Evolutionary conservation across 2,888 invertebrate genomes (phyloP).

Genomic region (Rotaria magnacalcarata): DNA sequence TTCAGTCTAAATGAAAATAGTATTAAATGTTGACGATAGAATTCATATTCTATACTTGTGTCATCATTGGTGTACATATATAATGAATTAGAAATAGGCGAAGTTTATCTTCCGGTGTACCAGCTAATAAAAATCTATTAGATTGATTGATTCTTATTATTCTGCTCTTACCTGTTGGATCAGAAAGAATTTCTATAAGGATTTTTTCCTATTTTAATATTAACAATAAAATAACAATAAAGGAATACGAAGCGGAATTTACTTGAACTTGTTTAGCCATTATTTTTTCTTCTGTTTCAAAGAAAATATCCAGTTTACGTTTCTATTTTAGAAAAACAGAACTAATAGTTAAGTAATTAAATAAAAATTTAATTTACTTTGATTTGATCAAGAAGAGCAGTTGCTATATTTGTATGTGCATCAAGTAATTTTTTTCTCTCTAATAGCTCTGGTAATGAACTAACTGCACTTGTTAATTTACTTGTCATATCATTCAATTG

Average conservation of each 20-base stretch:
- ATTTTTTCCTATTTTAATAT: conserved; percentile 66
- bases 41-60: neutral
- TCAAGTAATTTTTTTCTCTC: conserved; percentile 95
- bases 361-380: conserved; percentile 61
- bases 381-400: conserved; percentile 64
- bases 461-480: conserved; percentile 46
- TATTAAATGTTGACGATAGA: neutral
- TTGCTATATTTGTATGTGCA: conserved; percentile 96
- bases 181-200: conserved; percentile 78
- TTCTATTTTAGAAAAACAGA: conserved; percentile 61
- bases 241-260: conserved; percentile 44
- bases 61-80: conserved; percentile 41
- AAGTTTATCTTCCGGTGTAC: conserved; percentile 83
- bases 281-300: conserved; percentile 94
- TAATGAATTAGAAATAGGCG: conserved; percentile 75
- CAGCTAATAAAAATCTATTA: conserved; percentile 55
- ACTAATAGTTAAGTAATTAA: neutral
- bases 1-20: conserved; percentile 62
- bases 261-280: conserved; percentile 66
- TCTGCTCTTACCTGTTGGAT: conserved; percentile 65
- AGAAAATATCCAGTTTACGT: conserved; percentile 85
- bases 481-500: conserved; percentile 40
- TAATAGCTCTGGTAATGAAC: conserved; percentile 84
- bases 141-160: neutral
- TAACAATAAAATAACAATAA: neutral